These are phyloP conservation scores for Arctia plantaginis DNA, from an alignment of 2,888 invertebrate genomes.

Conservation along the genomic window DNA sequence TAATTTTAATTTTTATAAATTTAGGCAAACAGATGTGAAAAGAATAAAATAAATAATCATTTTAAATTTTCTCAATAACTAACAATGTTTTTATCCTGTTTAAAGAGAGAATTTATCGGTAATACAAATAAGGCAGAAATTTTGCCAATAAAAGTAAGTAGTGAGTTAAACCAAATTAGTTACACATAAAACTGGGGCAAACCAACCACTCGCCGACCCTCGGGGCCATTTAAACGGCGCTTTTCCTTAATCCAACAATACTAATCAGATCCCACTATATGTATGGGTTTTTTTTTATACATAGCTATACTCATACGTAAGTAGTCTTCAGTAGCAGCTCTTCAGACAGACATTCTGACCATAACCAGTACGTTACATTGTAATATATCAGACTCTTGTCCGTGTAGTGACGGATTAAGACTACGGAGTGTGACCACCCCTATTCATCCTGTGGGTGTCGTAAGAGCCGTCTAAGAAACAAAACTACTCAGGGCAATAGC, in stretches of 20 bases:
- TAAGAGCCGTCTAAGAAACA: too few species aligned
- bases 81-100: background rate
- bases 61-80: too few species aligned
- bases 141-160: background rate
- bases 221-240: background rate
- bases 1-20: too few species aligned
- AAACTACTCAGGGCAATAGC: too few species aligned
- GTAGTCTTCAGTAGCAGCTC: too few species aligned
- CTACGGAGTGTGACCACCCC: too few species aligned
- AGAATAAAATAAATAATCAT: too few species aligned
- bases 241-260: background rate
- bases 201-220: background rate
- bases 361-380: too few species aligned
- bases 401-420: too few species aligned
- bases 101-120: background rate
- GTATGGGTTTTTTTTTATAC: background rate
- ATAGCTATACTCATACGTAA: background rate
- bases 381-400: too few species aligned
- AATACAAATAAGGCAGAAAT: background rate
- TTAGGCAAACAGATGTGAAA: too few species aligned
- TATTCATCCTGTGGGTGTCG: too few species aligned
- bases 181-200: background rate
- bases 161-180: slow-evolving; percentile 1
- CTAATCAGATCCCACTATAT: background rate
- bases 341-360: background rate